Evolutionary conservation across 2,888 invertebrate species (phyloP).

Genomic region (Selenia dentaria): DNA sequence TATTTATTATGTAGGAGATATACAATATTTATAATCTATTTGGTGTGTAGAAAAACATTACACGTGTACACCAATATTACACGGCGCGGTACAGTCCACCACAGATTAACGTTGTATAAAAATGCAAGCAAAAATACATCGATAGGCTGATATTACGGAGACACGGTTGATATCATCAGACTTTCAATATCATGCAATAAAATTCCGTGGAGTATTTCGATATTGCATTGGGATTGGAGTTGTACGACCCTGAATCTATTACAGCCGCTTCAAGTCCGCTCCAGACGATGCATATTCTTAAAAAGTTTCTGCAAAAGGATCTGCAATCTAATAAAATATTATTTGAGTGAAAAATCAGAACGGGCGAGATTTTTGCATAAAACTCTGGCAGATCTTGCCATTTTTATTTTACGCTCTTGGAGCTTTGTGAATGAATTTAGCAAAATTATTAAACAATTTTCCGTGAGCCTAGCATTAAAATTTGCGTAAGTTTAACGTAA

Average conservation of each 20-base stretch:
- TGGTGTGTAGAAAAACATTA: too few species aligned
- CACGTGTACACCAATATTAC: too few species aligned
- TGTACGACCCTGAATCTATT: slow-evolving; percentile 1
- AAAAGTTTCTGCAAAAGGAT: slow-evolving; percentile 5
- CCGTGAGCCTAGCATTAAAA: too few species aligned
- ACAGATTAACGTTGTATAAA: too few species aligned
- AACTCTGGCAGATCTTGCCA: background rate
- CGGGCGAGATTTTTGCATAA: slow-evolving; percentile 20
- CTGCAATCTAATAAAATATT: slow-evolving; percentile 19
- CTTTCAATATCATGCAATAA: background rate
- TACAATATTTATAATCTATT: too few species aligned
- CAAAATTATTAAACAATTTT: too few species aligned
- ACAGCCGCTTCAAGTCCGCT: slow-evolving; percentile 1
- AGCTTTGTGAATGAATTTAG: too few species aligned
- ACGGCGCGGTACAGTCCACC: too few species aligned
- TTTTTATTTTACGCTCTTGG: too few species aligned
- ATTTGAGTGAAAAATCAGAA: slow-evolving; percentile 7
- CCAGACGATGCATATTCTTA: slow-evolving; percentile 1
- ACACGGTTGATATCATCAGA: background rate
- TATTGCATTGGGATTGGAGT: slow-evolving; percentile 1
- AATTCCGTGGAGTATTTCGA: background rate
- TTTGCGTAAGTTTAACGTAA: too few species aligned
- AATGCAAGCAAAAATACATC: too few species aligned
- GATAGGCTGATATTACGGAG: background rate
- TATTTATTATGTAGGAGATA: too few species aligned